phyloP scores from a whole-genome alignment of 2,113 vertebrate species.

The Chionodraco myersi region DNA sequence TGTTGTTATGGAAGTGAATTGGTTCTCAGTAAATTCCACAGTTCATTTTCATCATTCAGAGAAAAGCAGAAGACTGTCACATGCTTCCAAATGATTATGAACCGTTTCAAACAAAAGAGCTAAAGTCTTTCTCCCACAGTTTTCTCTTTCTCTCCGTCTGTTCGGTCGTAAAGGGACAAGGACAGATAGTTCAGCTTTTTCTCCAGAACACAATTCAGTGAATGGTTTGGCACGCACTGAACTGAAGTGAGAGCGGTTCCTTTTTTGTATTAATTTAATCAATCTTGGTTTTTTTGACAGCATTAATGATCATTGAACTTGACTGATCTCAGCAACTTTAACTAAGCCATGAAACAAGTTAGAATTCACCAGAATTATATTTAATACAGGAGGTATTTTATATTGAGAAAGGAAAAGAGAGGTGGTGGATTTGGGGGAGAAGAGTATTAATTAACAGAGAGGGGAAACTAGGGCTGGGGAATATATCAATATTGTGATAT shows the following conservation, averaged over 20 bases:
- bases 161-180: background rate
- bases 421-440: background rate
- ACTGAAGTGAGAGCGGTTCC: background rate
- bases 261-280: background rate
- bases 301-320: background rate
- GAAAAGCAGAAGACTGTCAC: no score
- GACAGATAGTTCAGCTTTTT: background rate
- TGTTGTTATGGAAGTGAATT: no score
- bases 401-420: slow-evolving; percentile 13
- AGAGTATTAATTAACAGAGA: background rate
- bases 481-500: no score
- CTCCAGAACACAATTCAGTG: background rate
- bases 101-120: no score
- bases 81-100: no score
- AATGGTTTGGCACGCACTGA: background rate
- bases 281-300: background rate
- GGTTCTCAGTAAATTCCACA: no score
- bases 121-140: no score
- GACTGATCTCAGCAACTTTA: background rate
- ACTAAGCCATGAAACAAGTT: background rate
- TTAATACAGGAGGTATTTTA: slow-evolving; percentile 2
- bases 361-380: slow-evolving; percentile 20
- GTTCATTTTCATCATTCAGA: no score
- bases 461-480: background rate
- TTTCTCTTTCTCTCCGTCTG: background rate